Evolutionary conservation across 2,797 vertebrate species (phyloP).

Genomic region (Hydrophis major): DNA sequence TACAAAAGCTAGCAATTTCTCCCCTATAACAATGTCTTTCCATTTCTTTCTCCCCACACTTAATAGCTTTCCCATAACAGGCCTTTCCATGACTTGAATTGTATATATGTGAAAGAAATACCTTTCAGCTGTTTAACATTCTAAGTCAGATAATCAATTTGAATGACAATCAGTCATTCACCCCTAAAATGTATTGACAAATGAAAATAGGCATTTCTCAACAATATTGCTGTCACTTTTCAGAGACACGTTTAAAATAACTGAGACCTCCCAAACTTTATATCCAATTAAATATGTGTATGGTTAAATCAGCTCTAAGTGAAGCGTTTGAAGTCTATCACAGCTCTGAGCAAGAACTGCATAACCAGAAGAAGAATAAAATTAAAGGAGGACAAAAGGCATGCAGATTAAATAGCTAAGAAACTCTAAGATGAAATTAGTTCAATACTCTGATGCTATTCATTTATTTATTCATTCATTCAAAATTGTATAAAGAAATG

Average conservation of each 20-base stretch:
- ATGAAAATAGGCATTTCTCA: constrained; percentile 47
- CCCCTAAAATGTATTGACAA: constrained; percentile 56
- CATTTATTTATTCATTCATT: constrained; percentile 50
- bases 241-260: constrained; percentile 48
- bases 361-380: constrained; percentile 44
- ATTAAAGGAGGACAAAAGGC: constrained; percentile 34
- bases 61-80: constrained; percentile 40
- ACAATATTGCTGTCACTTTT: constrained; percentile 48
- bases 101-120: constrained; percentile 36
- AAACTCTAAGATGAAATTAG: constrained; percentile 4
- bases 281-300: constrained; percentile 50
- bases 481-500: constrained; percentile 35
- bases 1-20: not conserved
- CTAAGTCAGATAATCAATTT: constrained; percentile 55
- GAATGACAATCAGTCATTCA: constrained; percentile 51
- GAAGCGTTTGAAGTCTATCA: constrained; percentile 52
- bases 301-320: constrained; percentile 49
- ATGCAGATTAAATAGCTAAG: constrained; percentile 30
- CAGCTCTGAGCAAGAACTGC: constrained; percentile 33
- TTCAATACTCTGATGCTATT: constrained; percentile 20
- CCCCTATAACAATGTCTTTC: constrained; percentile 10
- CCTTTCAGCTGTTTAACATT: constrained; percentile 38
- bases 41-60: not conserved
- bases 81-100: constrained; percentile 29
- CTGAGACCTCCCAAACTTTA: constrained; percentile 44